Percentiles rank a stretch among this genome's conserved stretches.
These are phyloP conservation scores for Thamnophis sirtalis DNA, from an alignment of 2,113 vertebrate genomes.

Conservation along the genomic window DNA sequence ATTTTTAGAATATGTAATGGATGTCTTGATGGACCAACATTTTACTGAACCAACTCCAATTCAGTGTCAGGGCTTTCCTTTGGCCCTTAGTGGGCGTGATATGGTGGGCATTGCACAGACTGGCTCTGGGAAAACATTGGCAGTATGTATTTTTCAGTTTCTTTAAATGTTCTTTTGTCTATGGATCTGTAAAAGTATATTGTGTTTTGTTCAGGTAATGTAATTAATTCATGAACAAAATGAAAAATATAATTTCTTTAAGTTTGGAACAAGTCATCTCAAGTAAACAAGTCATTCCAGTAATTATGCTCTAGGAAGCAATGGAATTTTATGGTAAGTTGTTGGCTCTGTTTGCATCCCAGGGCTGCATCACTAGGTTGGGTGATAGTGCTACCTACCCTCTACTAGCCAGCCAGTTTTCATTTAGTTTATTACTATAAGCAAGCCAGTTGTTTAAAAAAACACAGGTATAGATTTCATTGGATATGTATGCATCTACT, in stretches of 20 bases:
- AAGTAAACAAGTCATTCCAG: neutral
- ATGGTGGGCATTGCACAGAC: constrained; percentile 99
- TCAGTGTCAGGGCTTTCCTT: constrained; percentile 92
- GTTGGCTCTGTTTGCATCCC: neutral
- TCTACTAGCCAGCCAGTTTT: neutral
- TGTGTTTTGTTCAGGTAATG: neutral
- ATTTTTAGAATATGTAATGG: constrained; percentile 88
- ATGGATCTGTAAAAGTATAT: neutral
- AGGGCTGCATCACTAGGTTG: neutral
- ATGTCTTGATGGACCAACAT: constrained; percentile 89
- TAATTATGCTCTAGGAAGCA: neutral
- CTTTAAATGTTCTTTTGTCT: neutral
- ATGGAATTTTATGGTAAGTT: neutral
- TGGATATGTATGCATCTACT: neutral
- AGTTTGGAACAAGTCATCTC: neutral
- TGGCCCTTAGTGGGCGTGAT: constrained; percentile 92
- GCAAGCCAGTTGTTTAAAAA: neutral
- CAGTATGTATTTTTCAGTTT: constrained; percentile 71
- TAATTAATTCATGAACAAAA: neutral
- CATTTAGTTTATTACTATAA: neutral
- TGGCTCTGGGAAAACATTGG: constrained; percentile 94
- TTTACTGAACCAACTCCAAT: constrained; percentile 97
- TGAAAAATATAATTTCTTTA: neutral
- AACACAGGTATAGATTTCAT: neutral
- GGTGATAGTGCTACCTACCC: neutral